Conservation (phyloP, 2,888 invertebrate genomes). For the Dasypogon diadema region DNA sequence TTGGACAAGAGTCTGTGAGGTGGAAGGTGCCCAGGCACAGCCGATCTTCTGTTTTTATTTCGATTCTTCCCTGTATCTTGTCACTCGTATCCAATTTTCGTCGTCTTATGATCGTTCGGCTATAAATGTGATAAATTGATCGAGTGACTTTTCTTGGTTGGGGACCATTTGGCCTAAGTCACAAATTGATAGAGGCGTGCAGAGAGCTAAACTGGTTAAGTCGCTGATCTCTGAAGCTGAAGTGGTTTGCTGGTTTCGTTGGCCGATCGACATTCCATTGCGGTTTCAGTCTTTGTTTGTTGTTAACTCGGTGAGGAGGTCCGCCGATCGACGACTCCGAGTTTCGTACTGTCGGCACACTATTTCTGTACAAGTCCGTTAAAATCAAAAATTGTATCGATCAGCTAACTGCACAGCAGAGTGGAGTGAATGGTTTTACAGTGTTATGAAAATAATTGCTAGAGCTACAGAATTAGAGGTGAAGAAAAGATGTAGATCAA, state of each 20-base stretch:
- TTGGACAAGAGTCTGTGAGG: not conserved
- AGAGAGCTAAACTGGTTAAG: slow-evolving; percentile 28
- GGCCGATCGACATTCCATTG: slow-evolving; percentile 22
- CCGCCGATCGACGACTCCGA: not conserved
- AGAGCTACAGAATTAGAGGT: slow-evolving; percentile 8
- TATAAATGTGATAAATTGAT: too few relatives aligned
- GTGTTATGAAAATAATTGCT: slow-evolving; percentile 35
- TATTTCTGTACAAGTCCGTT: not conserved
- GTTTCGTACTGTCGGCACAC: not conserved
- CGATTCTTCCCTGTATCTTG: too few relatives aligned
- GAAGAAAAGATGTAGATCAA: slow-evolving; percentile 14
- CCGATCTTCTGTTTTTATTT: too few relatives aligned
- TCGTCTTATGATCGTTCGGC: too few relatives aligned
- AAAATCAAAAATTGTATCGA: not conserved
- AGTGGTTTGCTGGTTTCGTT: not conserved
- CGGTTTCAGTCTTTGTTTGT: slow-evolving; percentile 33
- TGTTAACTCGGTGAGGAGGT: slow-evolving; percentile 40
- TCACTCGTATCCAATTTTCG: too few relatives aligned
- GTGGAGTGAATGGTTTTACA: slow-evolving; percentile 27
- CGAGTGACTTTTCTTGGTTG: too few relatives aligned
- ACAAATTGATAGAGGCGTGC: too few relatives aligned
- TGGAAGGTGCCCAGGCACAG: too few relatives aligned
- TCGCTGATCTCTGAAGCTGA: slow-evolving; percentile 13
- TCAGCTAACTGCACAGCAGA: not conserved
- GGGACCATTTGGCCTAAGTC: too few relatives aligned